Evolutionary conservation across 2,888 invertebrate species (phyloP).

Genomic region (Aphidoletes aphidimyza): DNA sequence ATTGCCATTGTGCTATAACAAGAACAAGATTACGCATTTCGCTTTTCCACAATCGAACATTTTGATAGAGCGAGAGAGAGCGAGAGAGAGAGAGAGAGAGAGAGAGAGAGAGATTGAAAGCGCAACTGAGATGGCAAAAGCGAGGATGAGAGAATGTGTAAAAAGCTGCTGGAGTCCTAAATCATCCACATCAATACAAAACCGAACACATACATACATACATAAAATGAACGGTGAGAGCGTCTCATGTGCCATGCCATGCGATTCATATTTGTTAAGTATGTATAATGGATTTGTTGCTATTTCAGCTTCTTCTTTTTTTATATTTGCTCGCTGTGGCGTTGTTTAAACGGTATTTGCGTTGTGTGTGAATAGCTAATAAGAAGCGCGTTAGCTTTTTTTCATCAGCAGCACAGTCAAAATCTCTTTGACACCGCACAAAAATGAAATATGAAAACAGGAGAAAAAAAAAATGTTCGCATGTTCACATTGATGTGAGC

Average conservation of each 20-base stretch:
- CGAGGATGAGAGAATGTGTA: not conserved
- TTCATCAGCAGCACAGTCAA: not conserved
- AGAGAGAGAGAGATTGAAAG: not conserved
- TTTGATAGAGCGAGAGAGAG: not conserved
- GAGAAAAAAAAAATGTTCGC: not conserved
- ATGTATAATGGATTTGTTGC: conserved; percentile 11
- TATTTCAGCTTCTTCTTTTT: not conserved
- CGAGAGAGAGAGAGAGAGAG: not conserved
- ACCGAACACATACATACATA: not conserved
- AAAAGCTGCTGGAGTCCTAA: not conserved
- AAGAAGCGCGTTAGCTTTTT: conserved; percentile 23
- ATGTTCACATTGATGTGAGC: not conserved
- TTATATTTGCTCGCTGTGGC: not conserved
- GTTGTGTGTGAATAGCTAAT: not conserved
- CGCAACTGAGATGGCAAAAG: not conserved
- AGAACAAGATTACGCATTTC: conserved; percentile 29
- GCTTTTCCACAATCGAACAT: not conserved
- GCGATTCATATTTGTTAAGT: not conserved
- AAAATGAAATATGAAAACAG: not conserved
- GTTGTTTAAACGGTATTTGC: not conserved
- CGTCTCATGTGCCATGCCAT: not conserved
- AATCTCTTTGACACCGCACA: not conserved
- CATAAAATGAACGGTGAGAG: not conserved
- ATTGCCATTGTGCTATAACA: conserved; percentile 28
- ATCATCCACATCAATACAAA: conserved; percentile 32